phyloP scores from a whole-genome alignment of 1,140 invertebrate genomes.

The Chironomus tepperi region DNA sequence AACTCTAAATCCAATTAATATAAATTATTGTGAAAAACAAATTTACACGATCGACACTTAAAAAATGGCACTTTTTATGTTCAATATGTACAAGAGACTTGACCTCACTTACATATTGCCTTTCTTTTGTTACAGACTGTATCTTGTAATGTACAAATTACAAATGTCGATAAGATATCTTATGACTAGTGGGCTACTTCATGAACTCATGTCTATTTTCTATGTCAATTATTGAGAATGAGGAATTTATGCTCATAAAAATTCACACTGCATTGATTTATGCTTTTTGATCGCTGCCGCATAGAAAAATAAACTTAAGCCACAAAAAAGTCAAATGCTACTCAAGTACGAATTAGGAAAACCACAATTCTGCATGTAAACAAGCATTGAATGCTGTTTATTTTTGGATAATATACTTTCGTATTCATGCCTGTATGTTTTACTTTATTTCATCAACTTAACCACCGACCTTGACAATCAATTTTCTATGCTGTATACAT shows the following conservation, averaged over 20 bases:
- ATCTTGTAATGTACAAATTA: background rate
- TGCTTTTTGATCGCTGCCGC: background rate
- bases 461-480: background rate
- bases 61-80: background rate
- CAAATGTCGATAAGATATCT: conserved; percentile 4
- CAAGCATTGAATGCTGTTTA: background rate
- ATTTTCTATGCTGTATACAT: background rate
- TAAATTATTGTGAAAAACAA: background rate
- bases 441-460: too few relatives aligned
- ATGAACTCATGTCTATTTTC: background rate
- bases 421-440: background rate
- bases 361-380: background rate
- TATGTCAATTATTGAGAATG: background rate
- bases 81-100: background rate
- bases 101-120: background rate
- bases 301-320: background rate
- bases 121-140: background rate
- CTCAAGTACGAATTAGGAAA: background rate
- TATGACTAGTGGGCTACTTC: background rate
- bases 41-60: background rate
- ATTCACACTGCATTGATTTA: background rate
- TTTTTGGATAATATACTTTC: background rate
- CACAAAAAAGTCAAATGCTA: background rate
- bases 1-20: background rate
- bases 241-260: background rate